Evolutionary conservation across 2,797 vertebrate species (phyloP), one percentile per base, ranked within the genome.

Genomic region (Anisognathus igniventris): DNA sequence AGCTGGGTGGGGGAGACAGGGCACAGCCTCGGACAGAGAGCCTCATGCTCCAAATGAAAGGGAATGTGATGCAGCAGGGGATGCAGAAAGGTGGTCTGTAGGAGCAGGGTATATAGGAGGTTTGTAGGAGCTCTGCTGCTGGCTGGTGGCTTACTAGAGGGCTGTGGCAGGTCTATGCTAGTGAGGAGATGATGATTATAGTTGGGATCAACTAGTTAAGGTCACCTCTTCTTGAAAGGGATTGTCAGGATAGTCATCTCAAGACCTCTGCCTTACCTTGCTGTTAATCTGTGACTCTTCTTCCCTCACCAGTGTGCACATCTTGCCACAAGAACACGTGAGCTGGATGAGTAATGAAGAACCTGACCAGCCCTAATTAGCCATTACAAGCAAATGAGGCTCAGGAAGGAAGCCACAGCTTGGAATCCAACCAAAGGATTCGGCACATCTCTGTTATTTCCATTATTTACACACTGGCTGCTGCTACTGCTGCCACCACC

Each of bases 381-480:
- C 92, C 94, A 95, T 94, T 95, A 95, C 88, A 93, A 95, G 86
- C 73, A 96, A 96, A 96, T 13, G 31, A 96, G 81, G 81, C 92
- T 62, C 40, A 94, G 90, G 85, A 88, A 79, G 74, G 68, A 81
- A 96, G 83, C 54, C 9, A 12, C 62, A 93, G 75, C 56, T 71
- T 80, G 84, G 91, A 95, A 94, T 83, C 84, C 2, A 40, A 96
- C 74, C 94, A 88, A 86, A 94, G 74, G 76, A 78, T 56, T 88
- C 0, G 2, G 48, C 33, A 17, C 91, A 88, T 94, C 92, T 96
- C 92, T 92, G 94, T 94, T 88, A 96, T 78, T 92, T 65, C 44
- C 83, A 58, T 94, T 92, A 96, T 75, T 96, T 95, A 86, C 75
- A 90, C 40, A 54, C n/a, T 61, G 65, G 75, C 48, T 0, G 0